A percentile compares a stretch with the other conserved stretches of the same genome.
Evolutionary conservation across 2,797 vertebrate species (phyloP).

Genomic region (Craterocephalus amniculus): DNA sequence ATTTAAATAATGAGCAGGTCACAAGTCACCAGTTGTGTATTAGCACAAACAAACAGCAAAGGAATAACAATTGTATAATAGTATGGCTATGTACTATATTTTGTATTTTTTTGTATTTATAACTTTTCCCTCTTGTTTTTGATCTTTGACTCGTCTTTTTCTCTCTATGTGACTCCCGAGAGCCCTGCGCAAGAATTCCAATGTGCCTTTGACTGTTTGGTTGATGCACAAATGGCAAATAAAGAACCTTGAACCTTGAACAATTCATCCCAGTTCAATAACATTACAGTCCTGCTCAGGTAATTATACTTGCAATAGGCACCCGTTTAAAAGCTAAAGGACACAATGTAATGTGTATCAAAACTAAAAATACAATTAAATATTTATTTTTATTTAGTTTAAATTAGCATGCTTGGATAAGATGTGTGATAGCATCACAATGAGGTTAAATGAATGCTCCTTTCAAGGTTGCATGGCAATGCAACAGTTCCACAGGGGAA

Average conservation of each 20-base stretch:
- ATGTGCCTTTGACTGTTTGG: too few species aligned
- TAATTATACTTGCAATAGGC: constrained; percentile 18
- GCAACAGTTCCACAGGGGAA: background rate
- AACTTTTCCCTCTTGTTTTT: too few species aligned
- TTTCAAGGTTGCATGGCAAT: constrained; percentile 44
- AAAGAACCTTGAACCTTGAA: too few species aligned
- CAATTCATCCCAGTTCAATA: constrained; percentile 35
- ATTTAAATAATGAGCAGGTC: constrained; percentile 51
- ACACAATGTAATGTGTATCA: constrained; percentile 2
- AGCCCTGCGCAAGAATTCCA: too few species aligned
- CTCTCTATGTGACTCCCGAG: too few species aligned
- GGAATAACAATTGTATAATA: too few species aligned
- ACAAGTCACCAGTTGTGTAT: constrained; percentile 41
- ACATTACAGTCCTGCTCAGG: constrained; percentile 5
- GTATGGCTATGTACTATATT: too few species aligned
- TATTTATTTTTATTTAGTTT: constrained; percentile 14
- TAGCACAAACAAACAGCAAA: constrained; percentile 8
- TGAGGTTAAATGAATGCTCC: constrained; percentile 15
- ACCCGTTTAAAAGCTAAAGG: background rate
- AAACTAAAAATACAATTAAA: background rate
- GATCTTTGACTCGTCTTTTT: too few species aligned
- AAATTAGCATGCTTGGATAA: background rate
- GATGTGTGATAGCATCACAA: background rate
- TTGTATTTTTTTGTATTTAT: too few species aligned
- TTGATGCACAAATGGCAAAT: too few species aligned